These are phyloP conservation scores for Camponotus vicinus DNA, from an alignment of 1,140 invertebrate species.

Conservation along the genomic window DNA sequence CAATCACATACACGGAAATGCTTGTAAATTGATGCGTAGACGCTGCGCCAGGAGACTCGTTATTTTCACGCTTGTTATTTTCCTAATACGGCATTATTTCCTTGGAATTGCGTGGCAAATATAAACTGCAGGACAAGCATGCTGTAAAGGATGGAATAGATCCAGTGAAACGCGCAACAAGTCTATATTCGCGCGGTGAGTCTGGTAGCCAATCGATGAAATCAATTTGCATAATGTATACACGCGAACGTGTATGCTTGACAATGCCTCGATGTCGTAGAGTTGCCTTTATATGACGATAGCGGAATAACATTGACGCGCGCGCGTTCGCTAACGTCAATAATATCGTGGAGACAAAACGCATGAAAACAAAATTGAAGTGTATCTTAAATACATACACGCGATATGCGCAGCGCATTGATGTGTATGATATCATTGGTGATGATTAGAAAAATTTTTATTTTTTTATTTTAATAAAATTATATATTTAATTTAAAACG, in stretches of 20 bases:
- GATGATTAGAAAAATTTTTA: too few species aligned
- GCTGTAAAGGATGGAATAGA: conserved; percentile 27
- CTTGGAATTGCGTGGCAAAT: conserved; percentile 59
- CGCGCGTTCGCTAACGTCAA: conserved; percentile 18
- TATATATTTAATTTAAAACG: not conserved
- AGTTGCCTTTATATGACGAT: conserved; percentile 54
- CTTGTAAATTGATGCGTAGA: conserved; percentile 3
- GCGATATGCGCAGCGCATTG: too few species aligned
- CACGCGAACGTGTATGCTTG: conserved; percentile 69
- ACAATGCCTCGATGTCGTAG: conserved; percentile 63
- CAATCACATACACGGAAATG: conserved; percentile 5
- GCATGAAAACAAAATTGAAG: not conserved
- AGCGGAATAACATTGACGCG: conserved; percentile 26
- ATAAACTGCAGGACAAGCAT: not conserved
- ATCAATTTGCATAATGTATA: conserved; percentile 80
- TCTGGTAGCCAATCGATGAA: conserved; percentile 75
- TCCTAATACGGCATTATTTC: conserved; percentile 54
- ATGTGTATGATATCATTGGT: too few species aligned
- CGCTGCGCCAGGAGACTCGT: conserved; percentile 7
- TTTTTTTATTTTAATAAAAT: not conserved
- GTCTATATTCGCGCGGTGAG: conserved; percentile 63
- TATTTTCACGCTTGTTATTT: conserved; percentile 15
- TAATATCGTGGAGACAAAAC: conserved; percentile 9
- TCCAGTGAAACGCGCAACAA: conserved; percentile 72
- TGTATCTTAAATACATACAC: conserved; percentile 1